phyloP scores from a whole-genome alignment of 2,888 invertebrate genomes.

The Heliconius cydno region DNA sequence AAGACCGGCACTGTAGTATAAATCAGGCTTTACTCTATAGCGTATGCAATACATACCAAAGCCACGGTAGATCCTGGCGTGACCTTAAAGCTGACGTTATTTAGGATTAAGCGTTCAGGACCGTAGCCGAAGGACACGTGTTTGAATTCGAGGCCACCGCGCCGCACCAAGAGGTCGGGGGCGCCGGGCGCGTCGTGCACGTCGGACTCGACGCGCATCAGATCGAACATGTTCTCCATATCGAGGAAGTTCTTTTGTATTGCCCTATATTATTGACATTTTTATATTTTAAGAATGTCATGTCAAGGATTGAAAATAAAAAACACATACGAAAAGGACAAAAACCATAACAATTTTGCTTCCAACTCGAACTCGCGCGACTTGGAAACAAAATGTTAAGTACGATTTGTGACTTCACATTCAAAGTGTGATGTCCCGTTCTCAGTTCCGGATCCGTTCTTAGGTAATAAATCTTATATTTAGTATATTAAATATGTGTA shows the following conservation, averaged over 20 bases:
- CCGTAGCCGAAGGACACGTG: conserved; percentile 95
- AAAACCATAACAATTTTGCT: too few relatives aligned
- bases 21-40: too few relatives aligned
- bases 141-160: conserved; percentile 92
- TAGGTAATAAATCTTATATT: too few relatives aligned
- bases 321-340: too few relatives aligned
- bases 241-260: conserved; percentile 99
- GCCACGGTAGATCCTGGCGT: conserved; percentile 94
- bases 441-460: too few relatives aligned
- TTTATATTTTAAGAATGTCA: not conserved
- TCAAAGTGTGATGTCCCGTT: too few relatives aligned
- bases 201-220: conserved; percentile 94
- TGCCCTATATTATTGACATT: conserved; percentile 83
- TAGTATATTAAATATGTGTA: too few relatives aligned
- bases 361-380: too few relatives aligned
- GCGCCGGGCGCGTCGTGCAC: conserved; percentile 93
- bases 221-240: conserved; percentile 99
- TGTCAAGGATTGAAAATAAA: too few relatives aligned
- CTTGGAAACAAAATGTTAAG: too few relatives aligned
- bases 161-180: conserved; percentile 85
- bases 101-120: conserved; percentile 89
- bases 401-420: too few relatives aligned
- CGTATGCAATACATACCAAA: conserved; percentile 77
- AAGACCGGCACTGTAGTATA: too few relatives aligned
- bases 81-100: conserved; percentile 90